Percentiles rank a stretch among this genome's conserved stretches.
Conservation (phyloP, 2,113 vertebrate species). For the Danionella cerebrum region DNA sequence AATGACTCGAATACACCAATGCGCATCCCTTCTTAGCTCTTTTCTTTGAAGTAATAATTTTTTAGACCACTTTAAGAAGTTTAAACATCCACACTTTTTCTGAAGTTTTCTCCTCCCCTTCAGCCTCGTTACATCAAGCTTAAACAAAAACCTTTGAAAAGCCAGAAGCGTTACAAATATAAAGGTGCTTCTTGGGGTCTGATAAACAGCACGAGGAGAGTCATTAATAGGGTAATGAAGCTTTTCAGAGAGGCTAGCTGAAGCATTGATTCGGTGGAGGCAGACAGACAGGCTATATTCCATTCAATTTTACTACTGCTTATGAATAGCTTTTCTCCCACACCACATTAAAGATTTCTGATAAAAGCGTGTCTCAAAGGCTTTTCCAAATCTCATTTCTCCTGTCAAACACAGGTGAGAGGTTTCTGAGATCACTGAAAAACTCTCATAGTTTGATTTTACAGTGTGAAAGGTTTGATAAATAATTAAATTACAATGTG, state of each 20-base stretch:
- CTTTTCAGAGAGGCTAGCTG: conserved; percentile 34
- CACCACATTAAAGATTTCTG: conserved; percentile 42
- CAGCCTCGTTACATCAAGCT: not conserved
- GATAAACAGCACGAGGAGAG: conserved; percentile 12
- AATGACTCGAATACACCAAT: not conserved
- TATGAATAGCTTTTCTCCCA: not conserved
- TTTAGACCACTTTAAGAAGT: not conserved
- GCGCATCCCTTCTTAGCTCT: not conserved
- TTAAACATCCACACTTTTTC: not conserved
- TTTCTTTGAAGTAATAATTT: not conserved
- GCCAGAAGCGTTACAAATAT: not conserved
- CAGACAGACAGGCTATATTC: conserved; percentile 39
- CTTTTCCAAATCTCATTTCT: not conserved
- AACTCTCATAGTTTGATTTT: not conserved
- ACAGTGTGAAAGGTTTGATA: not conserved
- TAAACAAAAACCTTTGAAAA: conserved; percentile 6
- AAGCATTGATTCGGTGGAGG: conserved; percentile 52
- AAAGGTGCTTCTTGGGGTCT: not conserved
- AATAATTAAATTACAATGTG: not conserved
- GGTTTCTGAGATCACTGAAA: not conserved
- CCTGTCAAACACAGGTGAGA: not conserved
- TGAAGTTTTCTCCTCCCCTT: conserved; percentile 1
- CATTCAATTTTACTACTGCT: conserved; percentile 2
- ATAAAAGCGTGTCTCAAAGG: conserved; percentile 7
- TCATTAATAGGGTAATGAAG: conserved; percentile 26